Evolutionary conservation across 2,113 vertebrate genomes (phyloP).

Genomic region (Parotia lawesii): DNA sequence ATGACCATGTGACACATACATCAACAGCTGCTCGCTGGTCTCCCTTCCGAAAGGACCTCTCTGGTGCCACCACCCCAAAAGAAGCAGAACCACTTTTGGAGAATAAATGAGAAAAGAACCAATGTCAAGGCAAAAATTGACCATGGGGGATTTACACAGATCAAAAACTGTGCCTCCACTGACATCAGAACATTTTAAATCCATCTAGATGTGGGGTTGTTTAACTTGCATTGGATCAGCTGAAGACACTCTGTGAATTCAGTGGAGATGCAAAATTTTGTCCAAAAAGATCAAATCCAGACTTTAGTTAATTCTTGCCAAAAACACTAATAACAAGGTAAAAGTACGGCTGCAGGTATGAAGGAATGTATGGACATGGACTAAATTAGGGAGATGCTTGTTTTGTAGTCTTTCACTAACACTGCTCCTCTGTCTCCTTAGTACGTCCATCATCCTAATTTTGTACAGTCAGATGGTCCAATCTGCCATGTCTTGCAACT

Average conservation of each 20-base stretch:
- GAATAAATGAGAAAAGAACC: background rate
- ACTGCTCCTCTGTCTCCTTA: background rate
- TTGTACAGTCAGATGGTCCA: background rate
- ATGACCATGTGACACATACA: accelerated
- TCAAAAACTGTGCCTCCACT: background rate
- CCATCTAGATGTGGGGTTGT: background rate
- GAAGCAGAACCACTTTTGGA: background rate
- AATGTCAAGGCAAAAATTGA: background rate
- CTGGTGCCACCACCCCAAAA: background rate
- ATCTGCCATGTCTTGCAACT: background rate
- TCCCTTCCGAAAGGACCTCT: background rate
- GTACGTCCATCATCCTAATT: accelerated
- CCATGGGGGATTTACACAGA: background rate
- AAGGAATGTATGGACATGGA: background rate
- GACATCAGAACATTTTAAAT: background rate
- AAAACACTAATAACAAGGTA: background rate
- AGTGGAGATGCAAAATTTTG: background rate
- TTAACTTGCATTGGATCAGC: background rate
- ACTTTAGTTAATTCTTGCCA: background rate
- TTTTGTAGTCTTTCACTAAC: background rate
- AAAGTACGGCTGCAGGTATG: background rate
- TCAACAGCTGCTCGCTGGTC: background rate
- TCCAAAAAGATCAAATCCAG: background rate
- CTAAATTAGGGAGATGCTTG: background rate
- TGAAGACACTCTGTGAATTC: background rate